These are phyloP conservation scores for Tanypteryx hageni DNA, from an alignment of 2,888 invertebrate species.

Conservation along the genomic window DNA sequence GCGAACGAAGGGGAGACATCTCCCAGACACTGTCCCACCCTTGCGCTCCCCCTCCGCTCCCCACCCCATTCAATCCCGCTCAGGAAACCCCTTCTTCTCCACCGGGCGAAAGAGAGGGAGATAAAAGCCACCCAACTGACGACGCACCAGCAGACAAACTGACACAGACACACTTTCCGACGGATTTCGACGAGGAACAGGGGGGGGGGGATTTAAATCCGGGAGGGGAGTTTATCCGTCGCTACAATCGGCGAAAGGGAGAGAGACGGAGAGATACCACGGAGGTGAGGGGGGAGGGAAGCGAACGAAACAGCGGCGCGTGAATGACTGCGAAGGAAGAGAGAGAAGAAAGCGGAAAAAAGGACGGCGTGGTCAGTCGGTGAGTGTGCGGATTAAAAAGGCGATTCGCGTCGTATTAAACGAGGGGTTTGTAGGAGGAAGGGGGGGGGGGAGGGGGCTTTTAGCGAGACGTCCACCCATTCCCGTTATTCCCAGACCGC, in stretches of 20 bases:
- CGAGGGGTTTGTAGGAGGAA: too few species aligned
- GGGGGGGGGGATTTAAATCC: not conserved
- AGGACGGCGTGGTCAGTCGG: too few species aligned
- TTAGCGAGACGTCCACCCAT: too few species aligned
- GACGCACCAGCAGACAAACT: not conserved
- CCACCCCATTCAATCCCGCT: conserved; percentile 39
- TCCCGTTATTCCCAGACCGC: too few species aligned
- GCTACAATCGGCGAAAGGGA: not conserved
- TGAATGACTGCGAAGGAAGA: too few species aligned
- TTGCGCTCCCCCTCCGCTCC: not conserved
- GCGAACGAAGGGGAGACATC: conserved; percentile 20
- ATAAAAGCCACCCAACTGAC: not conserved
- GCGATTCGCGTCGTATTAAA: too few species aligned
- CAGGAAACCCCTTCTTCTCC: conserved; percentile 1
- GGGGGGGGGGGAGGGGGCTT: too few species aligned
- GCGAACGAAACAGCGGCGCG: too few species aligned
- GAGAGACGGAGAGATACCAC: not conserved
- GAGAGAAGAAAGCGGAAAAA: too few species aligned
- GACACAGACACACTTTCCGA: not conserved
- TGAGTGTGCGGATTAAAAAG: too few species aligned
- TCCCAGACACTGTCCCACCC: conserved; percentile 42
- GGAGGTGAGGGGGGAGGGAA: too few species aligned
- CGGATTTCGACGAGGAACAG: not conserved
- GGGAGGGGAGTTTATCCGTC: not conserved
- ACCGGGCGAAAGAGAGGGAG: not conserved